Base-by-base conservation (phyloP, 2,888 invertebrate species). In the Nineta flava region DNA sequence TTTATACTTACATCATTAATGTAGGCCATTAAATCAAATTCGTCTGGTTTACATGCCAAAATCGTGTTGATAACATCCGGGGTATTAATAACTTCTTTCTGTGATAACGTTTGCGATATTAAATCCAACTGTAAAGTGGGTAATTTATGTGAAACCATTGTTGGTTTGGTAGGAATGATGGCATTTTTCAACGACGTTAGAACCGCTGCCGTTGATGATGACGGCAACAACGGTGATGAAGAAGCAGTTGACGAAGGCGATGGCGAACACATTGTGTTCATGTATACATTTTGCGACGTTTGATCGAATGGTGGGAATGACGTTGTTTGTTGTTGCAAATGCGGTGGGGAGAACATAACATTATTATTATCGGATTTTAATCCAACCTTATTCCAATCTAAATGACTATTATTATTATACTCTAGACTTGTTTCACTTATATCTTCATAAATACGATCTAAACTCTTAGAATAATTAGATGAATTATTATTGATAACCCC, bases 1-100 rank as follows among this genome's bases (percentile, higher is more conserved):
- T 26, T 6, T 9, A 50, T 44, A 56, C 58, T 57, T 55, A 59
- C 64, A 50, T 61, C 60, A 48, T 59, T 60, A 46, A 65, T 59
- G 52, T 62, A 61, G 48, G 62, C 60, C 46, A 67, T 58, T 47
- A 66, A 61, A 52, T 66, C 64, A 53, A 67, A 67, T 43, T 55
- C 55, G 38, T 55, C 57, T 32, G 53, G 56, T 34, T 63, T 67
- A 57, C 62, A 57, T 52, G 61, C 59, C 43, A 61, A 59, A 13
- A 67, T 65, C 6, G 65, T 62, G 17, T 66, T 66, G 41, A 70
- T 64, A 46, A 71, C 65, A 56, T 68, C 68, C 7, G 71, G 70
- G 26, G 71, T 71, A 53, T 61, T 62, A 16, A 65, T 54, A 7
- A 55, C 46, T 46, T 57, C 50, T 13, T 44, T 44, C 9, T 44